Percentiles rank a stretch among this genome's conserved stretches.
phyloP scores from a whole-genome alignment of 2,888 invertebrate genomes.

The Lottia gigantea region DNA sequence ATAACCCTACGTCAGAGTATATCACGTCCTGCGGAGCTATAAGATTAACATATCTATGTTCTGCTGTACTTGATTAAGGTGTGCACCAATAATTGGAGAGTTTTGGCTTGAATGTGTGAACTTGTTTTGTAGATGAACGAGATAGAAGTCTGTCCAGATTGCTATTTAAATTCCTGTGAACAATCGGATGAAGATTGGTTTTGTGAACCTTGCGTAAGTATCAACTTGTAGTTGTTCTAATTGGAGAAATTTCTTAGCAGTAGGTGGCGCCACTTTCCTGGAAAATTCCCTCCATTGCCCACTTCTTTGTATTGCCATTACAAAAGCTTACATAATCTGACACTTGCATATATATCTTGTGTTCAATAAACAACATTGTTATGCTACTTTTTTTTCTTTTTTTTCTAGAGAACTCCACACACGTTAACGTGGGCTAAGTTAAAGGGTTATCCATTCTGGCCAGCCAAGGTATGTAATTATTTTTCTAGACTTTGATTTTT shows the following conservation, averaged over 20 bases:
- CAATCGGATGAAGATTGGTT: conserved; percentile 84
- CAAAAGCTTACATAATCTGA: no score
- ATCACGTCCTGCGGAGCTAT: no score
- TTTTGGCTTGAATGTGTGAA: no score
- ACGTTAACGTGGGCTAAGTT: conserved; percentile 94
- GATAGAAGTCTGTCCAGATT: conserved; percentile 93
- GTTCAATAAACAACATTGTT: neutral
- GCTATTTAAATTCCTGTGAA: conserved; percentile 86
- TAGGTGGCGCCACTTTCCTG: no score
- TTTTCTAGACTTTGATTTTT: no score
- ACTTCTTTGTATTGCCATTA: no score
- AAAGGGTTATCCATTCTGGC: conserved; percentile 98
- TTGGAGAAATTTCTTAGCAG: no score
- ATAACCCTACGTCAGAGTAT: no score
- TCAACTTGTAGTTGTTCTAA: neutral
- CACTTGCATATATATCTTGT: neutral
- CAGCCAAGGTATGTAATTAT: conserved; percentile 78
- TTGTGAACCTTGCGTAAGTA: conserved; percentile 84
- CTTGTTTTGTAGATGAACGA: conserved; percentile 76
- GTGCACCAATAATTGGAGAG: no score
- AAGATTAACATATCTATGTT: no score
- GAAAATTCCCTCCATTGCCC: no score
- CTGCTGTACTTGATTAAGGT: no score
- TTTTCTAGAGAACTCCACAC: conserved; percentile 80
- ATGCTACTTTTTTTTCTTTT: conserved; percentile 10